Evolutionary conservation across 2,888 invertebrate genomes (phyloP), one percentile per base, ranked within the genome.

Genomic region (Caradrina kadenii): DNA sequence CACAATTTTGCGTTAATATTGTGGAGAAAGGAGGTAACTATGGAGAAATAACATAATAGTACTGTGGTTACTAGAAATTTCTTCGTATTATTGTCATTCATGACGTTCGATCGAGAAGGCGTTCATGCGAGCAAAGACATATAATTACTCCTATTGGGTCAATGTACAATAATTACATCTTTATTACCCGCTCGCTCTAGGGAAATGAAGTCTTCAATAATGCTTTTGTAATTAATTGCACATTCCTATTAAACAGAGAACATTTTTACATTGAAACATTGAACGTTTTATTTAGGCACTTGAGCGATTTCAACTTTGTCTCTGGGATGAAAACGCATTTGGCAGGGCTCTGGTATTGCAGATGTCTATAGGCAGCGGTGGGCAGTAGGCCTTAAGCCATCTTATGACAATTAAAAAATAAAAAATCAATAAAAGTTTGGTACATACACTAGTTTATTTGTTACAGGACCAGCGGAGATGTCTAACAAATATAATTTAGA

Each of bases 11-110:
- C 39, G 15, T 67, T 59, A 53, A 50, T 53, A 26, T 26, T n/a
- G 49, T 22, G 61, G 83, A 77, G 83, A 83, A 83, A 83, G 83
- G 84, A 82, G 61, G 39, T 22, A 48, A 59, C 22, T 71, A 21
- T 67, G 17, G 56, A 58, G 60, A 73, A 71, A 72, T 62, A 74
- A 65, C 42, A 61, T 67, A 81, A 69, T 60, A 67, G 60, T 63
- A 61, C 31, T 31, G 42, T 63, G 26, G 52, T 21, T 75, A 65
- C 60, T 75, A 78, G 71, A 82, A 75, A 73, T 73, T 73, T 71
- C 67, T 73, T 56, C 21, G 67, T 64, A 22, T 22, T 45, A 50
- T 42, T 63, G 60, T 61, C 48, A 60, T 66, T 54, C 11, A 22
- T 62, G 39, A 60, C 49, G 50, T 50, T 64, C 13, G 31, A 63